A percentile compares a stretch with the other conserved stretches of the same genome.
Evolutionary conservation across 2,797 vertebrate genomes (phyloP).

Genomic region (Anomalospiza imberbis): DNA sequence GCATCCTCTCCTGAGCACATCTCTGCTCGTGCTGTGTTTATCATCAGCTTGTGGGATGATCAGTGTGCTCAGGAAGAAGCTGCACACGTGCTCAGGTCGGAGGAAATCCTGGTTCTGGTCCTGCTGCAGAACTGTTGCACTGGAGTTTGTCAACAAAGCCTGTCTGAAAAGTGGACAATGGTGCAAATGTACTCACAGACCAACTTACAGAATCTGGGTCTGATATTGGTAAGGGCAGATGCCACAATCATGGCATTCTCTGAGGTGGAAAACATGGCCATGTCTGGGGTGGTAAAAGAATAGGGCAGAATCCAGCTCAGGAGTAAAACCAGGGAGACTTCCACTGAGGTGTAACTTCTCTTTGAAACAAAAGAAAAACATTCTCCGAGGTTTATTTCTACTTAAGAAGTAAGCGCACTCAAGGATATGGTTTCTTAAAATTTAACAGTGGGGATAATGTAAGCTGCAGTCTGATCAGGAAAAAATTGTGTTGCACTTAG

Average conservation of each 20-base stretch:
- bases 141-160: not conserved
- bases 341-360: not conserved
- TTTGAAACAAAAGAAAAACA: not conserved
- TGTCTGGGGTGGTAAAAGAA: not conserved
- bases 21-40: not conserved
- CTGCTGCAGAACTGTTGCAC: not conserved
- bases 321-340: not conserved
- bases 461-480: not conserved
- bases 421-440: not conserved
- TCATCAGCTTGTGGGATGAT: rapidly evolving
- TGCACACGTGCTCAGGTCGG: rapidly evolving
- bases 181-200: not conserved
- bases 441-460: not conserved
- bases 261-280: not conserved
- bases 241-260: not conserved
- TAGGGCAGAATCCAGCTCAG: rapidly evolving
- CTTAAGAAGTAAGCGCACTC: not conserved
- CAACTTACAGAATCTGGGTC: not conserved
- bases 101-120: not conserved
- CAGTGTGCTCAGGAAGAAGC: not conserved
- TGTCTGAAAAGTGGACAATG: not conserved
- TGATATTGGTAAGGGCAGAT: not conserved
- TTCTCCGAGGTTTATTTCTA: not conserved
- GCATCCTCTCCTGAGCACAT: not conserved
- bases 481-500: not conserved